phyloP scores from a whole-genome alignment of 1,140 invertebrate species.

The Temnothorax curvispinosus region DNA sequence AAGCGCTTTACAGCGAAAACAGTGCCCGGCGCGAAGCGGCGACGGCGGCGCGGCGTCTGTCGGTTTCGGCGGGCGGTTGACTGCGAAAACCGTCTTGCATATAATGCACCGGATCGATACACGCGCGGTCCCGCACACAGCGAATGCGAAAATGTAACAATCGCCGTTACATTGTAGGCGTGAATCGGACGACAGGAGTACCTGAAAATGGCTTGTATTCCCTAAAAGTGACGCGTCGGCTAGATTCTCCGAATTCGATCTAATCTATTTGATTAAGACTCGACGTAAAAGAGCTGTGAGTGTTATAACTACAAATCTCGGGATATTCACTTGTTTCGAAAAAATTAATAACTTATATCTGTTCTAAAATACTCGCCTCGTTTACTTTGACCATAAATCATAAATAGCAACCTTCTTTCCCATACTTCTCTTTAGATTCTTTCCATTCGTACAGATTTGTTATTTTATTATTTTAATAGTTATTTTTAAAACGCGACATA shows the following conservation, averaged over 20 bases:
- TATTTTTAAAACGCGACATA: not conserved
- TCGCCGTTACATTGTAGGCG: conserved; percentile 1
- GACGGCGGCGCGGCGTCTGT: conserved; percentile 42
- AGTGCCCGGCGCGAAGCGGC: not conserved
- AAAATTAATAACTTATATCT: not conserved
- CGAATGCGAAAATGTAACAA: conserved; percentile 52
- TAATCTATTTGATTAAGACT: not conserved
- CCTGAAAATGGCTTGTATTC: not conserved
- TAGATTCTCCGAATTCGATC: not conserved
- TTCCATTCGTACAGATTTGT: not conserved
- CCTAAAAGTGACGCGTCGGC: not conserved
- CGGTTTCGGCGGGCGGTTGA: conserved; percentile 45
- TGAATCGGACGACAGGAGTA: not conserved
- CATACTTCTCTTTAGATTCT: not conserved
- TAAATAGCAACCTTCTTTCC: not conserved
- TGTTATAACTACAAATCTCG: not conserved
- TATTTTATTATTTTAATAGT: not conserved
- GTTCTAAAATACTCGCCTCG: not conserved
- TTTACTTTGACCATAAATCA: not conserved
- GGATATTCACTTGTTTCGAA: not conserved
- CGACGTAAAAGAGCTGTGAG: not conserved
- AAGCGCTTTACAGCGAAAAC: conserved; percentile 50
- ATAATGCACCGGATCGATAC: conserved; percentile 52
- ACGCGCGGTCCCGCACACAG: conserved; percentile 22
- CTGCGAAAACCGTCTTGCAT: conserved; percentile 53